A percentile compares a stretch with the other conserved stretches of the same genome.
These are phyloP conservation scores for Azorinus chamasolen DNA, from an alignment of 2,888 invertebrate species.

Conservation along the genomic window DNA sequence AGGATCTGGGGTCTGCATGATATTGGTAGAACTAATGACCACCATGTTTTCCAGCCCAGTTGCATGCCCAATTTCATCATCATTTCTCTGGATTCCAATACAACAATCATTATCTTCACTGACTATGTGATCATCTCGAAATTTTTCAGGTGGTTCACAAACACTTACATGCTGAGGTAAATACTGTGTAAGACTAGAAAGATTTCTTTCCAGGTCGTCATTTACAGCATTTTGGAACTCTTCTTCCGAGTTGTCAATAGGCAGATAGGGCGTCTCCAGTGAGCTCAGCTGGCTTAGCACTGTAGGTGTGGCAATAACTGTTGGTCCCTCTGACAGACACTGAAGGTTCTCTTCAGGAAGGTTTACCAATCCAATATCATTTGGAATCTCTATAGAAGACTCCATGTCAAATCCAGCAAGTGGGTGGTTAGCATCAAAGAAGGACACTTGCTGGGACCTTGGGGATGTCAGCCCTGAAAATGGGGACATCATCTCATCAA, in stretches of 20 bases:
- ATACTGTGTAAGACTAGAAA: conserved; percentile 58
- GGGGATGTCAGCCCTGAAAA: conserved; percentile 53
- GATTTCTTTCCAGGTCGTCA: conserved; percentile 73
- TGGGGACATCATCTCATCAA: conserved; percentile 57
- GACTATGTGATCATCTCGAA: neutral
- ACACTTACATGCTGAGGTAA: conserved; percentile 60
- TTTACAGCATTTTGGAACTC: conserved; percentile 78
- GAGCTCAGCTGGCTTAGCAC: conserved; percentile 57
- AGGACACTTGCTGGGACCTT: conserved; percentile 40
- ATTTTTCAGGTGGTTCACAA: conserved; percentile 48
- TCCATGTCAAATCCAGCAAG: conserved; percentile 61
- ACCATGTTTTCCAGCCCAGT: conserved; percentile 44
- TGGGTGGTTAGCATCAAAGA: conserved; percentile 59
- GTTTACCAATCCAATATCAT: conserved; percentile 60
- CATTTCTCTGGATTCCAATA: neutral
- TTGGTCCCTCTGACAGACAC: conserved; percentile 66
- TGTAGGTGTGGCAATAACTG: conserved; percentile 62
- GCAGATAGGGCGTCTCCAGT: conserved; percentile 48
- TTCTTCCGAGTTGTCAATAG: conserved; percentile 70
- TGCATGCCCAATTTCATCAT: conserved; percentile 13
- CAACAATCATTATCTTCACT: neutral
- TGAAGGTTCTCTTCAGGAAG: conserved; percentile 66
- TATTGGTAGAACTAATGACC: conserved; percentile 37
- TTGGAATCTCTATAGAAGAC: conserved; percentile 61
- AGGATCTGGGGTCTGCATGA: conserved; percentile 51